These are phyloP conservation scores for Autographa gamma DNA, from an alignment of 2,888 invertebrate genomes.

Conservation along the genomic window DNA sequence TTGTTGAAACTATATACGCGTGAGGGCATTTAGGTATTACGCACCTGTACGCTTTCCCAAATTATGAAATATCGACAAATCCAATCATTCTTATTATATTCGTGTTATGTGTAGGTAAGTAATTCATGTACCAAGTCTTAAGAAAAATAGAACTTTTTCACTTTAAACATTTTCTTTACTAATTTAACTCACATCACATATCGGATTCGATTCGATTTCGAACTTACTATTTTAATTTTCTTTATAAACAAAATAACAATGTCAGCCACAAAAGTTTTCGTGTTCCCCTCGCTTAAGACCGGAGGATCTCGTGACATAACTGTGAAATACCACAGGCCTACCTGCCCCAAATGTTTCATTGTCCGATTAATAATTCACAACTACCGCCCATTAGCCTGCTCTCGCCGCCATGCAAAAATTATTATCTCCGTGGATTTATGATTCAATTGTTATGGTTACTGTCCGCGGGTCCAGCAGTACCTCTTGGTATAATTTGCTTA, in stretches of 20 bases:
- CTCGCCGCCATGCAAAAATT: slow-evolving; percentile 49
- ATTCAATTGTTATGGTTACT: slow-evolving; percentile 29
- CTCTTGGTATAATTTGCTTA: slow-evolving; percentile 7
- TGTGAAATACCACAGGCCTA: slow-evolving; percentile 25
- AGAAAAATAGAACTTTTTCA: no score
- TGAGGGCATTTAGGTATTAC: background rate
- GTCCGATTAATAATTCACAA: slow-evolving; percentile 54
- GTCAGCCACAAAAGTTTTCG: background rate
- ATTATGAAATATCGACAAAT: slow-evolving; percentile 5
- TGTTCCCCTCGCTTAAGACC: slow-evolving; percentile 10
- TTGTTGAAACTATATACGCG: background rate
- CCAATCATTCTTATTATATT: no score
- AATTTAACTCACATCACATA: no score
- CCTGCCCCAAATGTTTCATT: slow-evolving; percentile 52
- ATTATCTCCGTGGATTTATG: slow-evolving; percentile 45
- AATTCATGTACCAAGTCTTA: no score
- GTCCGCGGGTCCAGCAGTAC: background rate
- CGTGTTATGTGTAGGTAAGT: no score
- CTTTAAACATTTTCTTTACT: no score
- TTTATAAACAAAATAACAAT: no score
- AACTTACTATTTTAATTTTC: no score
- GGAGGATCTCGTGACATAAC: slow-evolving; percentile 22
- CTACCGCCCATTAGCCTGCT: slow-evolving; percentile 52
- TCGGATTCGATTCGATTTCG: no score
- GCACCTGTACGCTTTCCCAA: background rate